Base-by-base conservation (phyloP, 1,140 invertebrate species). In the Pseudoatta argentina region DNA sequence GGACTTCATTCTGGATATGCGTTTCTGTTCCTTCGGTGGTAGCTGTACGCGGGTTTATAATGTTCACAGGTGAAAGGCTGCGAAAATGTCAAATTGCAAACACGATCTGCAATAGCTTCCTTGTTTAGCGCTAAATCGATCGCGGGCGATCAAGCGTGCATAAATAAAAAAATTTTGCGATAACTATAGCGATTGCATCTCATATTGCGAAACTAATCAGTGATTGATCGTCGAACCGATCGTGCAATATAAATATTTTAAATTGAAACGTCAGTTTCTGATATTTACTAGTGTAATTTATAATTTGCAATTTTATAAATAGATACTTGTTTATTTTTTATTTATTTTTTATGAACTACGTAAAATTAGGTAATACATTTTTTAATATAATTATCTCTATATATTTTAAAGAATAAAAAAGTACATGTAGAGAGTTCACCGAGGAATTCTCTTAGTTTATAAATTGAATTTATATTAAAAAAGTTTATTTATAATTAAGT, bases 1-100 rank as follows among this genome's bases (percentile, higher is more conserved):
- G 89, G 91, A 69, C 85, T 89, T 81, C 71, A 91, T 91, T 91
- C 85, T 73, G 77, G 77, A 76, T 61, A 86, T 76, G 88, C 44
- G 63, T 78, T 86, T 27, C 61, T 59, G 86, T 34, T 89, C 27
- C 39, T 87, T 81, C 57, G 64, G 85, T 69, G 86, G 34, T 85
- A 85, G 77, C 21, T 55, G 24, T 30, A 44, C 24, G 39, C 59
- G 12, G 71, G 18, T 55, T 44, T 48, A 18, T 59, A 64, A 64
- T 30, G 30, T 30, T 24, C 59, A 39, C 48, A 79, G 67, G 89
- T 90, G 88, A 90, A 90, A 90, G 89, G 88, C 88, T 90, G 79
- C 53, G 86, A 90, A 90, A 90, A 90, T 90, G 81, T 87, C 79
- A 87, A 63, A 63, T 76, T 63, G 75, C 53, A 51, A 51, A 30